These are phyloP conservation scores for Gobius niger DNA, from an alignment of 2,113 vertebrate species.

Conservation along the genomic window DNA sequence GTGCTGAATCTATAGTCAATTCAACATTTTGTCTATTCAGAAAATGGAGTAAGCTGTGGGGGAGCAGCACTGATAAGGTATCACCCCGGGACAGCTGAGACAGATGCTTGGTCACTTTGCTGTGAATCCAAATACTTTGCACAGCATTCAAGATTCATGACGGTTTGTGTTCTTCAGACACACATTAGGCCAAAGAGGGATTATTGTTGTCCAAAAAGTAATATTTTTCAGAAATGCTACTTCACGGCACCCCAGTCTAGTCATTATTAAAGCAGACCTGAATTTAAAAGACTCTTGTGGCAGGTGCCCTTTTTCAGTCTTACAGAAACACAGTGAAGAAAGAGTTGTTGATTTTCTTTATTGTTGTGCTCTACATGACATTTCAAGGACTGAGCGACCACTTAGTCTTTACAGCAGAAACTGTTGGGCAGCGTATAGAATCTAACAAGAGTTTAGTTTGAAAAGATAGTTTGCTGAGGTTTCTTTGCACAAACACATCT, in stretches of 20 bases:
- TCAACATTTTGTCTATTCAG: neutral
- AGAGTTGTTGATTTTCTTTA: neutral
- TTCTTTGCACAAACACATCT: too few relatives aligned
- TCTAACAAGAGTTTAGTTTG: too few relatives aligned
- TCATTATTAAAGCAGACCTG: neutral
- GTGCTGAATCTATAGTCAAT: neutral
- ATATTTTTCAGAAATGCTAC: conserved; percentile 1
- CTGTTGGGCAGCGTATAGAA: too few relatives aligned
- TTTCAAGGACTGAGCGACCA: neutral
- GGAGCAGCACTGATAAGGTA: neutral
- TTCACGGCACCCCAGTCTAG: neutral
- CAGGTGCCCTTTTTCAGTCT: neutral
- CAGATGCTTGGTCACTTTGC: neutral
- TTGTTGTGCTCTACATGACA: neutral
- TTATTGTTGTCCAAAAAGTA: neutral
- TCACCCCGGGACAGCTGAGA: neutral
- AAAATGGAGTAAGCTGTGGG: neutral
- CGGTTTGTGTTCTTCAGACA: neutral
- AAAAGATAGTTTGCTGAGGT: too few relatives aligned
- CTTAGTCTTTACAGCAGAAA: too few relatives aligned
- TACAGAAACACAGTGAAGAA: neutral
- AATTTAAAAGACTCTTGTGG: neutral
- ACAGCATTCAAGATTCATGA: neutral
- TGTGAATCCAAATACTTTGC: neutral
- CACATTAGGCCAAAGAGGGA: neutral